Evolutionary conservation across 2,797 vertebrate genomes (phyloP).

Genomic region (Pseudopleuronectes americanus): DNA sequence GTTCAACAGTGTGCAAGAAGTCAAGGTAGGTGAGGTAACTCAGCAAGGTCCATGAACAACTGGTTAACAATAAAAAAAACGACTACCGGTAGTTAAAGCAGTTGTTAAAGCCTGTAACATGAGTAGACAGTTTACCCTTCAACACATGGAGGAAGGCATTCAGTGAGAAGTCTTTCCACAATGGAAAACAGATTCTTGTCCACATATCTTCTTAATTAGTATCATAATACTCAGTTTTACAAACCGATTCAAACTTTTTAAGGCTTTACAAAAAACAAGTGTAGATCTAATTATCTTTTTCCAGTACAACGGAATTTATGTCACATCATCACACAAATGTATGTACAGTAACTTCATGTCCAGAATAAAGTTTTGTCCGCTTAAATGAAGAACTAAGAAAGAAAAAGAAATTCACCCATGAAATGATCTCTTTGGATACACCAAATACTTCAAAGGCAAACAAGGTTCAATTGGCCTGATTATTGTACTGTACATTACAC

Average conservation of each 20-base stretch:
- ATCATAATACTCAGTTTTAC: slow-evolving; percentile 38
- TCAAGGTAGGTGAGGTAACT: slow-evolving; percentile 29
- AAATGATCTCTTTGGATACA: slow-evolving; percentile 72
- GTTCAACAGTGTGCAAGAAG: slow-evolving; percentile 43
- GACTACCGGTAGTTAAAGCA: slow-evolving; percentile 45
- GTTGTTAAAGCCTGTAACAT: slow-evolving; percentile 38
- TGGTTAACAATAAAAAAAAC: slow-evolving; percentile 29
- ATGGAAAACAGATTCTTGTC: slow-evolving; percentile 44
- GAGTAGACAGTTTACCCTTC: slow-evolving; percentile 36
- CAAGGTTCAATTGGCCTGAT: slow-evolving; percentile 50
- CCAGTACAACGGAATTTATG: slow-evolving; percentile 26
- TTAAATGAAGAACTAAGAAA: background rate
- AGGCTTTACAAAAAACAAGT: slow-evolving; percentile 43
- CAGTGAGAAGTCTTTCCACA: slow-evolving; percentile 44
- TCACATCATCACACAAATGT: slow-evolving; percentile 31
- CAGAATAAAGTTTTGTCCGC: slow-evolving; percentile 13
- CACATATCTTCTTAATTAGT: slow-evolving; percentile 41
- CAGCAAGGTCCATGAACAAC: slow-evolving; percentile 42
- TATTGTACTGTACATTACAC: slow-evolving; percentile 41
- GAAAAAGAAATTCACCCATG: slow-evolving; percentile 4
- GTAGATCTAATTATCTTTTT: slow-evolving; percentile 22
- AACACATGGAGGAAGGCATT: slow-evolving; percentile 58
- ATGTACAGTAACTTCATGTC: slow-evolving; percentile 19
- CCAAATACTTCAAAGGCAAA: slow-evolving; percentile 74
- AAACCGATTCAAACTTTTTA: slow-evolving; percentile 39